A percentile compares a stretch with the other conserved stretches of the same genome.
Conservation (phyloP, 2,113 vertebrate genomes). For the Phrynosoma blainvillii region DNA sequence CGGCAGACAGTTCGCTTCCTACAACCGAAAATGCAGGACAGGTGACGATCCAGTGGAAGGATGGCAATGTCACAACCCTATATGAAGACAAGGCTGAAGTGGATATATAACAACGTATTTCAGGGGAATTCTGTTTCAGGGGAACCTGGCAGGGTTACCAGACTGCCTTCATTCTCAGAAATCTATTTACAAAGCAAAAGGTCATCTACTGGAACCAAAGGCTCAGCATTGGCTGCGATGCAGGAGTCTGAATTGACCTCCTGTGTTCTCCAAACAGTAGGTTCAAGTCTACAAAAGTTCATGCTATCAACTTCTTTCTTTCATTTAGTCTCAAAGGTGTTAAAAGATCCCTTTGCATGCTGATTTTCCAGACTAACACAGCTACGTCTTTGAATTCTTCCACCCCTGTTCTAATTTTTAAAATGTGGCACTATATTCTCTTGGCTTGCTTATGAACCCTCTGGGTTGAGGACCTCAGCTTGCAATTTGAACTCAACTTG, state of each 20-base stretch:
- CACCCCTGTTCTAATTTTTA: background rate
- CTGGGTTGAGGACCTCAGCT: background rate
- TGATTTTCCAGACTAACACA: too few relatives aligned
- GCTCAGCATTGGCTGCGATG: background rate
- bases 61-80: conserved; percentile 73
- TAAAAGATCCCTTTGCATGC: too few relatives aligned
- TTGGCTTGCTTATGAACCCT: background rate
- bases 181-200: background rate
- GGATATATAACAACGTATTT: conserved; percentile 4
- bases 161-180: background rate
- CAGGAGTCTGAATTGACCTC: too few relatives aligned
- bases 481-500: too few relatives aligned
- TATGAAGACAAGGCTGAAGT: conserved; percentile 64
- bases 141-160: background rate
- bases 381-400: too few relatives aligned
- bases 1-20: conserved; percentile 27
- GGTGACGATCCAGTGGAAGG: conserved; percentile 79
- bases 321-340: too few relatives aligned
- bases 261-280: background rate
- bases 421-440: background rate
- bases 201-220: background rate
- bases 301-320: too few relatives aligned
- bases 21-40: conserved; percentile 60
- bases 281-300: too few relatives aligned
- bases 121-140: background rate